phyloP scores from a whole-genome alignment of 1,140 invertebrate genomes.

The Holcopasites calliopsidis region DNA sequence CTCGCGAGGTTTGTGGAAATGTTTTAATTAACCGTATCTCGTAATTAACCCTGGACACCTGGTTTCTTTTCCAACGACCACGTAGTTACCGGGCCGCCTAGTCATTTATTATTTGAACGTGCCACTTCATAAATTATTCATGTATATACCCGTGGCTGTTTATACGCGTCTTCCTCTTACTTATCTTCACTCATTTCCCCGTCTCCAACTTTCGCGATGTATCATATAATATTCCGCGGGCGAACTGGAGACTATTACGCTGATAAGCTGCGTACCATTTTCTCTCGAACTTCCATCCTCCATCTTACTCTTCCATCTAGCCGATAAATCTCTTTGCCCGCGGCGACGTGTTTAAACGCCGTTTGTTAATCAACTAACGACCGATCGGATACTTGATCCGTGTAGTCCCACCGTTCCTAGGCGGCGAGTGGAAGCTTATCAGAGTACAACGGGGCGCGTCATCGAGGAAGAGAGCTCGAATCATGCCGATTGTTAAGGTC shows the following conservation, averaged over 20 bases:
- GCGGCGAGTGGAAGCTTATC: conserved; percentile 35
- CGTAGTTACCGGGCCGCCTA: background rate
- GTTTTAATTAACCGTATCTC: conserved; percentile 25
- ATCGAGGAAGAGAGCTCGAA: conserved; percentile 54
- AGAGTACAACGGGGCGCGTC: conserved; percentile 20
- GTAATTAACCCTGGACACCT: background rate
- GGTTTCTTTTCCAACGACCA: conserved; percentile 16
- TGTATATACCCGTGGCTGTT: background rate
- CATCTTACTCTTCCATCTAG: background rate
- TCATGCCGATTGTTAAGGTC: conserved; percentile 58
- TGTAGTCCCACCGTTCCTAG: too few species aligned
- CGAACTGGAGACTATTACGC: background rate
- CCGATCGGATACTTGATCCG: too few species aligned
- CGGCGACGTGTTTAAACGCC: too few species aligned
- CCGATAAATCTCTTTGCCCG: too few species aligned
- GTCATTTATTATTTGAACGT: conserved; percentile 34
- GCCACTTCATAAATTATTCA: conserved; percentile 36
- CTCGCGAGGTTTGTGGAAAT: background rate
- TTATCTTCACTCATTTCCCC: conserved; percentile 25
- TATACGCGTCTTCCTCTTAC: conserved; percentile 8
- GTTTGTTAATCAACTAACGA: background rate
- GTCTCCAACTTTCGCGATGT: conserved; percentile 21
- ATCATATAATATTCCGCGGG: background rate
- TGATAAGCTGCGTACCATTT: background rate
- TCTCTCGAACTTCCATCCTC: background rate